phyloP scores from a whole-genome alignment of 2,113 vertebrate genomes.

The Oophaga pumilio region DNA sequence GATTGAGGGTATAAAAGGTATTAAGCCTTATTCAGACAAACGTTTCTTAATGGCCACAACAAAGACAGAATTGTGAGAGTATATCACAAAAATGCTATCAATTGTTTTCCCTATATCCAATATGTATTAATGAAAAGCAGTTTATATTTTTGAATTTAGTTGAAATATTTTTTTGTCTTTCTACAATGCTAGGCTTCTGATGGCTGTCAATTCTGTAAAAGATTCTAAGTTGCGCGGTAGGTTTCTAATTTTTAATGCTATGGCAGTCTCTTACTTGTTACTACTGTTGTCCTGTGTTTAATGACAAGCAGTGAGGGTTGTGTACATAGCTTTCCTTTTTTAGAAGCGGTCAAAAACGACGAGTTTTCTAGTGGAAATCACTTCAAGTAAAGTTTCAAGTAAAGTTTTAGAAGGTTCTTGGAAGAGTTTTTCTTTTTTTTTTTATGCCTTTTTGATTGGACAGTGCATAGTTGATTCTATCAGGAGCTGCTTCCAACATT shows the following conservation, averaged over 20 bases:
- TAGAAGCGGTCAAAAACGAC: no score
- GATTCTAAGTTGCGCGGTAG: conserved; percentile 92
- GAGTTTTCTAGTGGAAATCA: no score
- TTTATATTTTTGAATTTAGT: not conserved
- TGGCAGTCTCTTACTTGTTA: not conserved
- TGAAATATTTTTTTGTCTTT: conserved; percentile 38
- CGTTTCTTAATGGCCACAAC: not conserved
- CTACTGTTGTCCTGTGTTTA: not conserved
- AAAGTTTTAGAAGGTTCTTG: no score
- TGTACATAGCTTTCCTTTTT: no score
- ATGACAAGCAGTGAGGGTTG: no score
- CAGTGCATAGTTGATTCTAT: no score
- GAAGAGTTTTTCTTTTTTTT: no score
- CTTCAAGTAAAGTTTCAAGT: no score
- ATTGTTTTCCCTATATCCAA: not conserved
- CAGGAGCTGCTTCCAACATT: no score
- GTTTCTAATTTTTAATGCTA: conserved; percentile 55
- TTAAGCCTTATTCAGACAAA: no score
- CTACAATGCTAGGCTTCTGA: conserved; percentile 78
- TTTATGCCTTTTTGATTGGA: no score
- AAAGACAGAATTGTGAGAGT: not conserved
- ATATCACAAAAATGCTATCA: not conserved
- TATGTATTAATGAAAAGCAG: not conserved
- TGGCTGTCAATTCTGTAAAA: conserved; percentile 79
- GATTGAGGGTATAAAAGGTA: no score